phyloP scores from a whole-genome alignment of 1,140 invertebrate genomes.

The Drosophila neocordata region DNA sequence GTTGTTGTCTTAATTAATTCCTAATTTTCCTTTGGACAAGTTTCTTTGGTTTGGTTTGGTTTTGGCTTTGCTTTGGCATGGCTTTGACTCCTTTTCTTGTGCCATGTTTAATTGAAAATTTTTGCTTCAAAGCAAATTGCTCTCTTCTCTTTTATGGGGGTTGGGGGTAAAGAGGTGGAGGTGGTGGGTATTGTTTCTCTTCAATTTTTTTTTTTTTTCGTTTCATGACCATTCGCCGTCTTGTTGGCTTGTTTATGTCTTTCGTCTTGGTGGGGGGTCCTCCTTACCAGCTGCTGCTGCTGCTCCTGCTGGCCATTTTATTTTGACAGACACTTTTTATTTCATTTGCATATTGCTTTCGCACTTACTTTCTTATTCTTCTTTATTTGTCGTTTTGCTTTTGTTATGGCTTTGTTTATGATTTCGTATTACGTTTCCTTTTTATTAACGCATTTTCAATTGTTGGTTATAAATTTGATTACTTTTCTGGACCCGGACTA shows the following conservation, averaged over 20 bases:
- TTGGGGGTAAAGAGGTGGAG: too few species aligned
- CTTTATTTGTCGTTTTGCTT: constrained; percentile 27
- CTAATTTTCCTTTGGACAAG: constrained; percentile 63
- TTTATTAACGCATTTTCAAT: constrained; percentile 73
- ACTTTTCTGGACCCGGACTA: constrained; percentile 51
- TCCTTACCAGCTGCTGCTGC: constrained; percentile 49
- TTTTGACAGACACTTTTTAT: constrained; percentile 72
- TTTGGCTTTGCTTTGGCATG: constrained; percentile 32
- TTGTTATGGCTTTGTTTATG: constrained; percentile 78
- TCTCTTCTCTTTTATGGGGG: not conserved
- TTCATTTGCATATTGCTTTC: constrained; percentile 76
- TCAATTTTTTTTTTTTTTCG: not conserved
- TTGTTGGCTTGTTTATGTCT: constrained; percentile 52
- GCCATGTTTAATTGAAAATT: constrained; percentile 77
- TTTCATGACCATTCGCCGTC: constrained; percentile 53
- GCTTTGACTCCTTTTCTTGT: constrained; percentile 69
- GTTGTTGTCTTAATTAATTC: constrained; percentile 79
- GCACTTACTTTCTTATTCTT: constrained; percentile 55
- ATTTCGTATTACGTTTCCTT: constrained; percentile 55
- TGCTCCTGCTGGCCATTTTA: constrained; percentile 46
- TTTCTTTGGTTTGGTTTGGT: constrained; percentile 7
- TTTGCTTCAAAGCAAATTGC: constrained; percentile 61
- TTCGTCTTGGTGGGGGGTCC: constrained; percentile 13
- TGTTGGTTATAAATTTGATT: constrained; percentile 76
- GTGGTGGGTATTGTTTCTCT: not conserved